These are phyloP conservation scores for Eubucco bourcierii DNA, from an alignment of 2,113 vertebrate species.

Conservation along the genomic window DNA sequence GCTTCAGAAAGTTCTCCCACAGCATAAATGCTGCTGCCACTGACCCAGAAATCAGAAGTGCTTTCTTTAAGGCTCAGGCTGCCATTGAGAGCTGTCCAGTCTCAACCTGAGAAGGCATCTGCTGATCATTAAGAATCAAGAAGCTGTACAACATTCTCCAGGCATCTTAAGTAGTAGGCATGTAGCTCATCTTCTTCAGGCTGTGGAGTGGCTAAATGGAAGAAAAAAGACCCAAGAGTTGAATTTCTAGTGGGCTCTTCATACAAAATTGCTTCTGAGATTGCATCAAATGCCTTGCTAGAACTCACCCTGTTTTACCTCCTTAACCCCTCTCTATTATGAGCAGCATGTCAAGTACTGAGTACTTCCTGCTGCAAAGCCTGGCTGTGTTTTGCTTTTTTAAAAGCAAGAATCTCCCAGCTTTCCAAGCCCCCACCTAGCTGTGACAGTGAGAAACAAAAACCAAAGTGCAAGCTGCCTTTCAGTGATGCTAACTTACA, in stretches of 20 bases:
- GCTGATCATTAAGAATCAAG: constrained; percentile 73
- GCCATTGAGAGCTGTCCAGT: neutral
- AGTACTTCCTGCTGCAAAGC: neutral
- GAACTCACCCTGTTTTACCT: neutral
- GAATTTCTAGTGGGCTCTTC: neutral
- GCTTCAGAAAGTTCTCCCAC: neutral
- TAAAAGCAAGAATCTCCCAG: neutral
- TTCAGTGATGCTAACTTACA: neutral
- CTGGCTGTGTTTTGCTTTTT: neutral
- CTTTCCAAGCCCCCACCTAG: neutral
- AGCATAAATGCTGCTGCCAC: neutral
- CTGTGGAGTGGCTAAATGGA: constrained; percentile 71
- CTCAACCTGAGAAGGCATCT: neutral
- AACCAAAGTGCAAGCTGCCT: neutral
- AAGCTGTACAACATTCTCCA: constrained; percentile 85
- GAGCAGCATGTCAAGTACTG: neutral
- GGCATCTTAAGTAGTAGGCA: constrained; percentile 86
- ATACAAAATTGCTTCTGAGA: neutral
- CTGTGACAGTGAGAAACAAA: neutral
- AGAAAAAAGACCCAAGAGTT: neutral
- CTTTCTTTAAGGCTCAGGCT: neutral
- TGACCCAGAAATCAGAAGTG: neutral
- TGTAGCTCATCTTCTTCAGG: constrained; percentile 73
- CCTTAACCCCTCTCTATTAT: neutral
- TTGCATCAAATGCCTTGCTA: neutral